Evolutionary conservation across 1,140 invertebrate species (phyloP).

Genomic region (Whitmania pigra): DNA sequence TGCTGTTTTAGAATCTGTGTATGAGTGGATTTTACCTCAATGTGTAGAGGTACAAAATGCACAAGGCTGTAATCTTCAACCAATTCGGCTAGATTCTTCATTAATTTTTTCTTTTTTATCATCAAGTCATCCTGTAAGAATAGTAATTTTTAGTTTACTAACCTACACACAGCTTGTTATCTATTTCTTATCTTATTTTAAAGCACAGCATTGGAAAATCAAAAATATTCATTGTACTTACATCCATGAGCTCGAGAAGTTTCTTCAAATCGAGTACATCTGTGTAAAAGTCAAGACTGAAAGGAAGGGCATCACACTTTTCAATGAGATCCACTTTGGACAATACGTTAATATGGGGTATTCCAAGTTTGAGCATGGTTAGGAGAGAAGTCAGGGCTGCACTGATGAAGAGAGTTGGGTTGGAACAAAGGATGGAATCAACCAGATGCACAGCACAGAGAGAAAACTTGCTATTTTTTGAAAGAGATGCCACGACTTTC

Average conservation of each 20-base stretch:
- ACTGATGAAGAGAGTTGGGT: constrained; percentile 76
- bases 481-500: constrained; percentile 58
- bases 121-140: constrained; percentile 46
- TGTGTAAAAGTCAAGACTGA: constrained; percentile 88
- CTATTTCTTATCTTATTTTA: neutral
- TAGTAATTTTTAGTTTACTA: constrained; percentile 14
- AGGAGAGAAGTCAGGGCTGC: constrained; percentile 75
- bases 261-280: constrained; percentile 86
- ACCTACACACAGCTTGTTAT: neutral
- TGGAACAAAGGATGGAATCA: constrained; percentile 91
- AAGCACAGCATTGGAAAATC: neutral
- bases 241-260: constrained; percentile 66
- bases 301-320: constrained; percentile 64
- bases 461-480: constrained; percentile 53
- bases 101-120: constrained; percentile 69
- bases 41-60: constrained; percentile 68
- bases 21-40: constrained; percentile 49
- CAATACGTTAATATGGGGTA: constrained; percentile 88
- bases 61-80: constrained; percentile 86
- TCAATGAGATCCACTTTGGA: constrained; percentile 88
- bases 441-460: constrained; percentile 82
- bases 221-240: constrained; percentile 30
- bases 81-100: constrained; percentile 67
- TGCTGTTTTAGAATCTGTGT: no score
- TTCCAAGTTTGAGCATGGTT: constrained; percentile 79